Base-by-base conservation (phyloP, 2,113 vertebrate species). In the Gulo gulo region DNA sequence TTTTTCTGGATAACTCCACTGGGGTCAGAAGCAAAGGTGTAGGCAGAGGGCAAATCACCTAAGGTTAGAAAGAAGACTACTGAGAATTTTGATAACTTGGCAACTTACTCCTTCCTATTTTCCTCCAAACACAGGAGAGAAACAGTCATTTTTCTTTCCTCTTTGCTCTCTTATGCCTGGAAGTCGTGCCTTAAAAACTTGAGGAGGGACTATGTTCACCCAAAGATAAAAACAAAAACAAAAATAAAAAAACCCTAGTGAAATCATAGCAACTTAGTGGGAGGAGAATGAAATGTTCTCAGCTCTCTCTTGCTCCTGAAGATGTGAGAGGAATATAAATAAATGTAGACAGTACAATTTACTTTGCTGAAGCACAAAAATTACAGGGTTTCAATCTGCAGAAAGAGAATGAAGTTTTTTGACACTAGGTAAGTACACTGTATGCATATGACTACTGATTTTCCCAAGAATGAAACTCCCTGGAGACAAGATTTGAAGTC, bases 271-370 rank as follows among this genome's bases (percentile, higher is more conserved):
- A 97, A 97, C 97, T 96, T 98, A 96, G 97, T 98, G 90, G 93
- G 94, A 96, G 94, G 98, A 98, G 95, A 98, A 98, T 92, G 87
- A 98, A 98, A 98, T 95, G 94, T 98, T 98, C 98, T 98, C 97
- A 97, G 86, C 97, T 96, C 90, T 97, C 88, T 98, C 97, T 97
- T 98, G 97, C 95, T 98, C 59, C 96, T 93, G 82, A 98, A 80
- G 84, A 98, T 94, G 90, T 85, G 95, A 97, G 91, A 67, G 96
- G 97, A 98, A 97, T 97, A 97, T 96, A 98, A 98, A 98, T 98
- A 98, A 98, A 98, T 16, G 59, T 57, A 97, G 96, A 97, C 98
- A 94, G 94, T 65, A 86, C 87, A 98, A 98, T 95, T 97, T 97
- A 91, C 98, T 98, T 98, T 92, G 94, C 97, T 88, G 95, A 98